Base-by-base conservation (phyloP, 1,140 invertebrate species). In the Eubasilissa regina region DNA sequence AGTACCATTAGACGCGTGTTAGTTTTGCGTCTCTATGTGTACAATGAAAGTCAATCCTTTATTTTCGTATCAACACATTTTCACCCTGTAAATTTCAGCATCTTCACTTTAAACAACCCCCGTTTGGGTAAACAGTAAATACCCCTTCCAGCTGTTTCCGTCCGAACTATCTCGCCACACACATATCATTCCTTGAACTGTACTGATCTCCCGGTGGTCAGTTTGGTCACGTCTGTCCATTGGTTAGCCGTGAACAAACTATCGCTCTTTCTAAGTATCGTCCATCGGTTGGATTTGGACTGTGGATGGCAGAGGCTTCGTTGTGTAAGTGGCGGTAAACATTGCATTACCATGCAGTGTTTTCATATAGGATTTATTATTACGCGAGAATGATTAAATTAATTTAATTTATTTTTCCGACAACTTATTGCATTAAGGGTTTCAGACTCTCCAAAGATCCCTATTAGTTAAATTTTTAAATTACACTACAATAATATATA, bases 161-260 rank as follows among this genome's bases (percentile, higher is more conserved):
- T 56, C 53, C n/a, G 53, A 15, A 19, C 55, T 58, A 35, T 35
- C 48, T 12, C 58, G 11, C 17, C 58, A 43, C 6, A 13, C 60
- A n/a, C 60, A 17, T 64, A 64, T 64, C 60, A 64, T 15, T 58
- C 19, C 60, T 35, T 12, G 21, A 43, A 43, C 3, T n/a, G 9
- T 11, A 13, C 60, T 64, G 60, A 64, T 64, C 60, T 64, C 35
- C 35, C 60, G 9, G 60, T 25, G 60, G 25, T 64, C 9, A 12
- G 60, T 13, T 7, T 4, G 35, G 60, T 64, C 60, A 64, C 60
- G 60, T 64, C 48, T 15, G 11, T 64, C 19, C 25, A 3, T 12
- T 6, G 60, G 60, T 43, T 62, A 62, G 58, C 35, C 60, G 10
- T 12, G 60, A 43, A 64, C 60, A 64, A 64, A 64, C 60, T 64